A percentile compares a stretch with the other conserved stretches of the same genome.
Conservation (phyloP, 1,140 invertebrate species). For the Periplaneta americana region DNA sequence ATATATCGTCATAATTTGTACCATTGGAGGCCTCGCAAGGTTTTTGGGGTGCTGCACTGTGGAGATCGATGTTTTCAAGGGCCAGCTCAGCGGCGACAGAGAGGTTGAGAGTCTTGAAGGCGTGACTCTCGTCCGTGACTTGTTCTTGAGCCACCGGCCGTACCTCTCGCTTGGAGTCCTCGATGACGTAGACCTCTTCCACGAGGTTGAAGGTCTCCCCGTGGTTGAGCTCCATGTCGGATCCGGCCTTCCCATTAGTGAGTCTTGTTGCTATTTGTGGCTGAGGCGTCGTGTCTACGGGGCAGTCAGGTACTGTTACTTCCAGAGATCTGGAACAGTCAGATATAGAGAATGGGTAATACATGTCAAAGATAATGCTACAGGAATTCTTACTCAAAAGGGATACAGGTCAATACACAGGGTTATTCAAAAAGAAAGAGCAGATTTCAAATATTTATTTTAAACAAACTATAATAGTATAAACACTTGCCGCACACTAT, state of each 20-base stretch:
- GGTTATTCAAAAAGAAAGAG: too few species aligned
- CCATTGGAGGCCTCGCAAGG: background rate
- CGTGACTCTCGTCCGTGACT: background rate
- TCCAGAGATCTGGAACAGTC: background rate
- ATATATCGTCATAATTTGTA: background rate
- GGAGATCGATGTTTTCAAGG: background rate
- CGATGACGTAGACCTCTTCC: constrained; percentile 28
- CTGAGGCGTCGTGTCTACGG: background rate
- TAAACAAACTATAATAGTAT: too few species aligned
- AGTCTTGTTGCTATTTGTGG: background rate
- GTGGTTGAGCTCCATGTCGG: background rate
- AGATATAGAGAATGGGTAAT: too few species aligned
- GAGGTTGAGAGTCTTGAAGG: background rate
- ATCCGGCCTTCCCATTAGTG: background rate
- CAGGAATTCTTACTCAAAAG: too few species aligned
- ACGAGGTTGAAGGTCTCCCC: constrained; percentile 28
- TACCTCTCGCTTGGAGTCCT: constrained; percentile 7
- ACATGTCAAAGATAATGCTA: too few species aligned
- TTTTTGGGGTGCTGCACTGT: background rate
- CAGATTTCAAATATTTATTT: too few species aligned
- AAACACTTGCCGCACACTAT: too few species aligned
- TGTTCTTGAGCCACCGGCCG: background rate
- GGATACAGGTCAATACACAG: too few species aligned
- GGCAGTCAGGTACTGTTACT: background rate
- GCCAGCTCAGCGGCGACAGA: background rate